Percentiles rank a stretch among this genome's conserved stretches.
Evolutionary conservation across 2,113 vertebrate species (phyloP).

Genomic region (Corvus moneduloides): DNA sequence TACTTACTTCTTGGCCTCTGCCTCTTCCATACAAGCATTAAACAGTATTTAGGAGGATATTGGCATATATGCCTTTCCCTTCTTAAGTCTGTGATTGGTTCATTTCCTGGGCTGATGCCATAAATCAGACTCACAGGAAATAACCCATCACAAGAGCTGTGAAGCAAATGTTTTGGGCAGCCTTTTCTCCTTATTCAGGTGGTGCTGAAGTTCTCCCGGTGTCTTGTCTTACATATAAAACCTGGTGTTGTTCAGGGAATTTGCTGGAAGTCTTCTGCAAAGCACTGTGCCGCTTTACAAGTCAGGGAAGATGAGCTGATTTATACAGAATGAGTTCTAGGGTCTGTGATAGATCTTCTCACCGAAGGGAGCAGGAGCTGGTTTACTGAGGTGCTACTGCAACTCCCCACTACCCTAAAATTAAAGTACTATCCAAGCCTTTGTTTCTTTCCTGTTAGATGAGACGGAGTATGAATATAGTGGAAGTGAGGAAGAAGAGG

Average conservation of each 20-base stretch:
- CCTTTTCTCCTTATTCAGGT: background rate
- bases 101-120: background rate
- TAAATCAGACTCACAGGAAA: background rate
- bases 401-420: background rate
- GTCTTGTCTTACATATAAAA: background rate
- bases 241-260: background rate
- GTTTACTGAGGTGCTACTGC: background rate
- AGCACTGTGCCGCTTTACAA: background rate
- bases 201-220: background rate
- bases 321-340: background rate
- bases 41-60: background rate
- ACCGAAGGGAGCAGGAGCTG: background rate
- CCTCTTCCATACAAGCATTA: background rate
- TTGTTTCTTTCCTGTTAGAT: constrained; percentile 73
- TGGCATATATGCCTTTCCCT: background rate
- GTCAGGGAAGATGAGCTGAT: background rate
- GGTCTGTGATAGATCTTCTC: background rate
- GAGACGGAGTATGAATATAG: constrained; percentile 99
- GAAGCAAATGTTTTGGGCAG: background rate
- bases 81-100: background rate
- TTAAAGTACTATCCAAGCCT: background rate
- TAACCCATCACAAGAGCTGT: background rate
- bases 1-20: background rate
- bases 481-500: constrained; percentile 97
- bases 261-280: background rate